Evolutionary conservation across 2,888 invertebrate species (phyloP).

Genomic region (Drosophila atripex): DNA sequence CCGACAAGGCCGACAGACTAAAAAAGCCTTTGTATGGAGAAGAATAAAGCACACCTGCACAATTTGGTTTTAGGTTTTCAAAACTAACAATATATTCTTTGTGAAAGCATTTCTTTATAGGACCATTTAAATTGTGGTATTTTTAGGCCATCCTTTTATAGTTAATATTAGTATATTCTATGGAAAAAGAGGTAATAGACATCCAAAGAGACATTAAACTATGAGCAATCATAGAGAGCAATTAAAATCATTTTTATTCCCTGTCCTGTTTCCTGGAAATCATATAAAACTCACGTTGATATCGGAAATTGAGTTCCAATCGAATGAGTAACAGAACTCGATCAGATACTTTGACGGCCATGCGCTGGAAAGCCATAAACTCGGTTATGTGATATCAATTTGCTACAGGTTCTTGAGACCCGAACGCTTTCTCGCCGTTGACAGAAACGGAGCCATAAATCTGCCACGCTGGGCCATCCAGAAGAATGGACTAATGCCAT

Average conservation of each 20-base stretch:
- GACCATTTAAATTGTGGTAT: not conserved
- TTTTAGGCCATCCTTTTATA: too few species aligned
- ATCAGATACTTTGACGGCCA: slow-evolving; percentile 11
- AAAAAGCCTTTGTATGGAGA: slow-evolving; percentile 48
- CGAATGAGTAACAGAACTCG: slow-evolving; percentile 8
- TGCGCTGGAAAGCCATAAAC: slow-evolving; percentile 40
- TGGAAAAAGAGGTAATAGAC: not conserved
- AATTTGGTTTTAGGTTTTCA: not conserved
- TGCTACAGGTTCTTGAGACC: slow-evolving; percentile 36
- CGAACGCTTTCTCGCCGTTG: slow-evolving; percentile 53
- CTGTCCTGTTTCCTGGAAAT: slow-evolving; percentile 29
- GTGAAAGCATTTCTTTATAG: not conserved
- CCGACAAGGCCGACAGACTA: slow-evolving; percentile 40
- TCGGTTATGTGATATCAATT: slow-evolving; percentile 51
- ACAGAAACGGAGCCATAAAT: slow-evolving; percentile 54
- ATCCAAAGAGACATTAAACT: not conserved
- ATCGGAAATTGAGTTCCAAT: slow-evolving; percentile 27
- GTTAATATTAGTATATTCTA: too few species aligned
- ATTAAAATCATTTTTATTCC: not conserved
- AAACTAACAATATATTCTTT: not conserved
- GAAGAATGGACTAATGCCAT: slow-evolving; percentile 55
- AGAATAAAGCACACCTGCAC: not conserved
- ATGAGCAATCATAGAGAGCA: not conserved
- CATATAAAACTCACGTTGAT: slow-evolving; percentile 10
- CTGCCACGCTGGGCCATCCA: slow-evolving; percentile 35